Evolutionary conservation across 2,797 vertebrate species (phyloP).

Genomic region (Acanthurus leucopareius): DNA sequence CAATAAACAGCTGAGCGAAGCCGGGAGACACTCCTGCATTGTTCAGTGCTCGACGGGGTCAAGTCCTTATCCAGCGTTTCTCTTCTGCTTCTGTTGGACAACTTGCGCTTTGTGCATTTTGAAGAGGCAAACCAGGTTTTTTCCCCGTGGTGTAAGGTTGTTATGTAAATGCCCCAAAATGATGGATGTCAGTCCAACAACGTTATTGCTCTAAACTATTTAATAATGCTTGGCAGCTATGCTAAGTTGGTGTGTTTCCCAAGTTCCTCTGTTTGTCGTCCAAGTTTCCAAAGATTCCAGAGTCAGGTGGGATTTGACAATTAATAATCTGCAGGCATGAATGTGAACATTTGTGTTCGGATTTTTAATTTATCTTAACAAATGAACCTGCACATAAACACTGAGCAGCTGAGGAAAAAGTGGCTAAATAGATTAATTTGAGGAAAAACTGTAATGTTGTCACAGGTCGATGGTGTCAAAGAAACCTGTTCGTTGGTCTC

Average conservation of each 20-base stretch:
- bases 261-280: neutral
- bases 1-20: constrained; percentile 75
- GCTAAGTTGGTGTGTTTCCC: neutral
- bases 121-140: neutral
- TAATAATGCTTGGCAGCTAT: neutral
- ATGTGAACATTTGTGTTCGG: neutral
- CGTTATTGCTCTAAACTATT: neutral
- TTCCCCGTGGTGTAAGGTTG: neutral
- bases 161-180: neutral
- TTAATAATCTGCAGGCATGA: neutral
- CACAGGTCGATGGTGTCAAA: neutral
- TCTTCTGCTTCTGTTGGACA: neutral
- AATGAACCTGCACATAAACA: neutral
- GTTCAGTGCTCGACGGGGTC: neutral
- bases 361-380: neutral
- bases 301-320: neutral
- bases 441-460: neutral
- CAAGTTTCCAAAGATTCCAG: neutral
- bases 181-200: too few species aligned
- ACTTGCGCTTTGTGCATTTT: neutral
- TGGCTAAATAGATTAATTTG: neutral
- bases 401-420: neutral
- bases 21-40: constrained; percentile 38
- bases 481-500: neutral
- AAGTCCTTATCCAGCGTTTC: constrained; percentile 13